Percentiles rank a stretch among this genome's conserved stretches.
Conservation (phyloP, 1,140 invertebrate species). For the Phenacoccus solenopsis region DNA sequence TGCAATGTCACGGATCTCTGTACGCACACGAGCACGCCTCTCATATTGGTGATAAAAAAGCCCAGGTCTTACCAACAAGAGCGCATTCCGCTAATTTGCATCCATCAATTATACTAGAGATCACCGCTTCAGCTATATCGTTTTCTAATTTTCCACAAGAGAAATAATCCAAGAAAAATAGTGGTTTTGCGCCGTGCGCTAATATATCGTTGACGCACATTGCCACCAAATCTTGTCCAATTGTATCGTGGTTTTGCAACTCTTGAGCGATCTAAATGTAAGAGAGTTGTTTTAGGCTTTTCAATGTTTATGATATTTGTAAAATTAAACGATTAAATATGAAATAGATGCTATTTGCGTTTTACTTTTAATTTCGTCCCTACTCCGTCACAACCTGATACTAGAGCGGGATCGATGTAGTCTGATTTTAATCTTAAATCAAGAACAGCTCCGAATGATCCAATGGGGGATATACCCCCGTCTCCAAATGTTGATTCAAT, state of each 20-base stretch:
- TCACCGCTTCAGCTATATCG: slow-evolving; percentile 55
- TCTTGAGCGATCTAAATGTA: slow-evolving; percentile 69
- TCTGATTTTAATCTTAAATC: slow-evolving; percentile 53
- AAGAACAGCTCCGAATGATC: slow-evolving; percentile 89
- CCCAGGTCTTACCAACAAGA: slow-evolving; percentile 57
- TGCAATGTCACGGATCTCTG: no score
- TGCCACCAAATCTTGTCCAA: slow-evolving; percentile 92
- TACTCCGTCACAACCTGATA: slow-evolving; percentile 92
- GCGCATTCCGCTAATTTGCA: slow-evolving; percentile 77
- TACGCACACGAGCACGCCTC: no score
- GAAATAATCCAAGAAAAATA: slow-evolving; percentile 95
- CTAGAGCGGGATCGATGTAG: slow-evolving; percentile 69
- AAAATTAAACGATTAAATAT: no score
- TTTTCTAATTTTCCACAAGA: slow-evolving; percentile 77
- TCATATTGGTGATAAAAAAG: no score
- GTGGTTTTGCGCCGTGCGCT: slow-evolving; percentile 83
- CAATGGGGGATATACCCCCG: slow-evolving; percentile 68
- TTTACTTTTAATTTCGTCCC: slow-evolving; percentile 85
- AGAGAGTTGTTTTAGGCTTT: slow-evolving; percentile 7
- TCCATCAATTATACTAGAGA: slow-evolving; percentile 74
- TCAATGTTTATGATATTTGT: no score
- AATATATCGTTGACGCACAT: slow-evolving; percentile 97
- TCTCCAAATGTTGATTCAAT: slow-evolving; percentile 50
- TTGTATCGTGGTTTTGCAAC: slow-evolving; percentile 60
- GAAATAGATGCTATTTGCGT: background rate